Evolutionary conservation across 1,140 invertebrate genomes (phyloP), one percentile per base, ranked within the genome.

Genomic region (Cepaea nemoralis): DNA sequence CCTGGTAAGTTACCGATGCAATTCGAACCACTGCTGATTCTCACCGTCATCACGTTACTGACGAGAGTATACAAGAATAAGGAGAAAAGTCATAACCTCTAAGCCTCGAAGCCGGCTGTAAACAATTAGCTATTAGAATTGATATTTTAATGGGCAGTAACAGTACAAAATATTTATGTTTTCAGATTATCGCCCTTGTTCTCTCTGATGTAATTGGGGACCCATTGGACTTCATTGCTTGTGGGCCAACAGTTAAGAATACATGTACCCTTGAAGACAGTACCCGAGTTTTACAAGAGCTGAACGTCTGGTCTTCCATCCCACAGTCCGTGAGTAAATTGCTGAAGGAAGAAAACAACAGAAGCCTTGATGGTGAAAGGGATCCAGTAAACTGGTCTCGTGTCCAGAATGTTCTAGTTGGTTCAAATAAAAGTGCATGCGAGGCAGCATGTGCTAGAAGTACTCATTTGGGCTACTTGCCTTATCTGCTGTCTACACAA

Each of bases 141-240:
- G n/a, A n/a, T n/a, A n/a, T n/a, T n/a, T n/a, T n/a, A n/a, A n/a
- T n/a, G n/a, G n/a, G n/a, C n/a, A n/a, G n/a, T n/a, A n/a, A n/a
- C n/a, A n/a, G n/a, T n/a, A n/a, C n/a, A n/a, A n/a, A n/a, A 55
- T 55, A 22, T 55, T 55, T 55, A 3, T 2, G n/a, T 55, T 55
- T 85, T 35, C 84, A 93, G 92, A 92, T 97, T 24, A 91, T 98
- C 35, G 93, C 95, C n/a, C 91, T 99, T n/a, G 95, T 99, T 82
- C 91, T 99, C 19, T 99, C 97, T n/a, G 98, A 99, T 92, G 95
- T 99, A 40, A 94, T 99, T 71, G 95, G 94, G 24, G 96, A 99
- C 92, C 95, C 95, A n/a, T 83, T 99, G 45, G 94, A 97, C 85
- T 92, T 96, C 31, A 98, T 99, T 90, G 97, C 97, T 0, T 98